Evolutionary conservation across 2,797 vertebrate genomes (phyloP).

Genomic region (Eupleurogrammus muticus): DNA sequence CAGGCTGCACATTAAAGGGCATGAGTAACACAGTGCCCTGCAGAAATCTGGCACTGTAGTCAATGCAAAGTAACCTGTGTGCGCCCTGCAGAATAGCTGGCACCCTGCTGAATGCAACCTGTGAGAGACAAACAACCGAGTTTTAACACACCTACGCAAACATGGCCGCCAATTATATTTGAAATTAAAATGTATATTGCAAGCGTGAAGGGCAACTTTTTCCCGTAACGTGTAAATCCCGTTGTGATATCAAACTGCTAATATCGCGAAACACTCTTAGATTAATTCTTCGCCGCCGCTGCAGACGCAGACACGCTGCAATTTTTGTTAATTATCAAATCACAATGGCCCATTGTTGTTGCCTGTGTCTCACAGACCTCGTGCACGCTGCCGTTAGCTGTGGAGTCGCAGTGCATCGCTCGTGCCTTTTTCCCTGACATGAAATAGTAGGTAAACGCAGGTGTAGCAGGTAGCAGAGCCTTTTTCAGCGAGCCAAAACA

Average conservation of each 20-base stretch:
- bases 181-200: conserved; percentile 4
- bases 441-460: no score
- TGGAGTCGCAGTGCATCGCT: background rate
- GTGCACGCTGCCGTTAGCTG: conserved; percentile 28
- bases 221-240: background rate
- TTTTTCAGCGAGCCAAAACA: no score
- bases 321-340: conserved; percentile 35
- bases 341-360: conserved; percentile 34
- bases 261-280: background rate
- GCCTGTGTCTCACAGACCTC: conserved; percentile 7
- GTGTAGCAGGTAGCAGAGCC: no score
- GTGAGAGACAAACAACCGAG: conserved; percentile 24
- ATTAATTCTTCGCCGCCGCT: conserved; percentile 3
- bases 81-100: background rate
- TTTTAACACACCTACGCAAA: background rate
- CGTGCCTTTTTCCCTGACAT: background rate
- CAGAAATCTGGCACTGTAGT: conserved; percentile 19
- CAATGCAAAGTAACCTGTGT: conserved; percentile 38
- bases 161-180: background rate
- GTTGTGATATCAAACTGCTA: background rate
- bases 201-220: background rate
- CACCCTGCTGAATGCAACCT: background rate
- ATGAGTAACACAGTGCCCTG: conserved; percentile 37
- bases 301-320: conserved; percentile 10
- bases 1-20: conserved; percentile 55